These are phyloP conservation scores for Axinella damicornis DNA, from an alignment of 37 sponge, comb jelly and placozoan genomes.

Conservation along the genomic window DNA sequence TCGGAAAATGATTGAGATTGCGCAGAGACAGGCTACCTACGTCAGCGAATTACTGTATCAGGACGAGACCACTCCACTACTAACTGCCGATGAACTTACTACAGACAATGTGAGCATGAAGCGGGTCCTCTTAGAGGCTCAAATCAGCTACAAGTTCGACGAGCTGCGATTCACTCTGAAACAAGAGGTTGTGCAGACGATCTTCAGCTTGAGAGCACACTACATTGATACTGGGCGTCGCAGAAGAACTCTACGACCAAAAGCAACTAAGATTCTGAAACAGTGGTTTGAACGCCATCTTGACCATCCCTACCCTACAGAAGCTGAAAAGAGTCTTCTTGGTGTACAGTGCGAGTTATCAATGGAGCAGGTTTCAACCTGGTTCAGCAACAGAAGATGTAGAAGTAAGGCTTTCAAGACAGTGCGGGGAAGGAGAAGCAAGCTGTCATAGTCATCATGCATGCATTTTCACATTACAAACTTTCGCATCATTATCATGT, in stretches of 20 bases:
- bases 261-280: conserved; percentile 41
- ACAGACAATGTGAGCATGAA: not conserved
- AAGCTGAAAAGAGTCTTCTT: conserved; percentile 48
- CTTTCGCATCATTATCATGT: too few species aligned
- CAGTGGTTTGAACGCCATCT: conserved; percentile 47
- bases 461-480: not conserved
- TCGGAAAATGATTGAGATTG: conserved; percentile 41
- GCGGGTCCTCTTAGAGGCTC: conserved; percentile 1
- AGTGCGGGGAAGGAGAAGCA: not conserved
- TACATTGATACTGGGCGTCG: not conserved
- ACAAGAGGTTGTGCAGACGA: conserved; percentile 19
- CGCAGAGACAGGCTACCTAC: conserved; percentile 10
- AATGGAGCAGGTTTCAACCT: conserved; percentile 59
- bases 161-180: conserved; percentile 13
- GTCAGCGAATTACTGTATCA: not conserved
- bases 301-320: conserved; percentile 59
- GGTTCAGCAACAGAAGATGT: conserved; percentile 61
- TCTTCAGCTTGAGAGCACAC: conserved; percentile 18
- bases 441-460: too few species aligned
- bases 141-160: conserved; percentile 15
- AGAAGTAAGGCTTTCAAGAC: conserved; percentile 13
- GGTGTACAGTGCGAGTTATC: conserved; percentile 48
- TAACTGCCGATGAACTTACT: not conserved
- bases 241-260: conserved; percentile 27
- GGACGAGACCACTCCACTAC: not conserved